Percentiles rank a stretch among this genome's conserved stretches.
Conservation (phyloP, 2,797 vertebrate species). For the Notolabrus celidotus region DNA sequence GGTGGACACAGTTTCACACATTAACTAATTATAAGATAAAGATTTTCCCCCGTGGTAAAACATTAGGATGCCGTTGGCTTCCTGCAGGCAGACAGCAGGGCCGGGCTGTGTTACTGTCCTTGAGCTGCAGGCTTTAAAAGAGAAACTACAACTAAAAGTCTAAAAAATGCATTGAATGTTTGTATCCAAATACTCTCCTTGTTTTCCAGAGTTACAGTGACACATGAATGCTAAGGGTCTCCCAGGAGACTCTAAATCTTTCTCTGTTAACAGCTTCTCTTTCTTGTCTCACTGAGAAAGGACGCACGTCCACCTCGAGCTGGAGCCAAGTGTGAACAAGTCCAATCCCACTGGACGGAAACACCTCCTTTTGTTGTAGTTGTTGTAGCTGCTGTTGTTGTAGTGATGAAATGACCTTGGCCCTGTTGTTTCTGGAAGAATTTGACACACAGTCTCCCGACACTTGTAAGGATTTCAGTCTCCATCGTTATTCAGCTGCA, state of each 20-base stretch:
- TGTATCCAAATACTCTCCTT: slow-evolving; percentile 11
- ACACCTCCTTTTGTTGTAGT: slow-evolving; percentile 27
- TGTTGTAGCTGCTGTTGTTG: slow-evolving; percentile 31
- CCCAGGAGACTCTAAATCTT: not conserved
- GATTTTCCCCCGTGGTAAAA: slow-evolving; percentile 28
- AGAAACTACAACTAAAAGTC: slow-evolving; percentile 16
- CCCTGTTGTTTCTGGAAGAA: slow-evolving; percentile 22
- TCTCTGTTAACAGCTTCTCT: too few species aligned
- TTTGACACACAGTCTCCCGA: slow-evolving; percentile 32
- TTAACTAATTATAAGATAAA: slow-evolving; percentile 16
- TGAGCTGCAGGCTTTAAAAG: slow-evolving; percentile 28
- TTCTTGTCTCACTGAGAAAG: slow-evolving; percentile 20
- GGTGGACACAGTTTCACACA: slow-evolving; percentile 3
- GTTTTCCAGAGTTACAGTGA: not conserved
- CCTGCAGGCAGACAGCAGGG: slow-evolving; percentile 41
- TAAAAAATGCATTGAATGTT: not conserved
- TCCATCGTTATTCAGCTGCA: slow-evolving; percentile 27
- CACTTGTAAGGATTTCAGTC: not conserved
- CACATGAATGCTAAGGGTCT: not conserved
- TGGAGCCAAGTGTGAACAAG: slow-evolving; percentile 11
- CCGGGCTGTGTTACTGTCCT: slow-evolving; percentile 10
- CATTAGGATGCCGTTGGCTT: slow-evolving; percentile 41
- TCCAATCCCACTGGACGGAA: slow-evolving; percentile 30
- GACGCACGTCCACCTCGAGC: not conserved
- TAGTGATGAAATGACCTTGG: slow-evolving; percentile 46